Evolutionary conservation across 2,888 invertebrate genomes (phyloP), one percentile per base, ranked within the genome.

Genomic region (Ormyrus rosae): DNA sequence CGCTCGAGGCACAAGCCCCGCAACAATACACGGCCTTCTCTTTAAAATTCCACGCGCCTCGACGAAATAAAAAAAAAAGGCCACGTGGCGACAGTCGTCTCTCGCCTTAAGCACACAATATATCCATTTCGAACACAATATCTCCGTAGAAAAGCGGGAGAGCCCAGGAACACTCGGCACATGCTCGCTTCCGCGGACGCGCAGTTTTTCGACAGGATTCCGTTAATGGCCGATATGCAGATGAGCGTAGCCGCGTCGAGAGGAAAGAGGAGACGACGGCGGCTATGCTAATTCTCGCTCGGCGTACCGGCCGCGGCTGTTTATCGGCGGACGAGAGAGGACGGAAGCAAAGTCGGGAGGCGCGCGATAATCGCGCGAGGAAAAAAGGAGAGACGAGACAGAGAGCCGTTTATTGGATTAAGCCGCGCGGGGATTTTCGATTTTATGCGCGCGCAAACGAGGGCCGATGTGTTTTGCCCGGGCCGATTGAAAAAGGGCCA

Each of bases 401-500:
- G 19, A 65, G 53, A 69, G 60, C 13, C 74, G 81, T 75, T 81
- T 78, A 78, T 78, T 78, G 81, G 81, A 78, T 81, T 75, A 81
- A 78, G 74, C 73, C 34, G 34, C 34, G 34, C 34, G 34, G 34
- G 69, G 81, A 77, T 81, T 81, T 34, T 81, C 81, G 69, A 81
- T 81, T 81, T 81, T 53, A 81, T 73, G 81, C 76, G 72, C 13
- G 74, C 61, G 81, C 81, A 81, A 81, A 81, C 75, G 81, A 78
- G 13, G 13, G 81, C 78, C 34, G 34, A 34, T 77, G 73, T 77
- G 73, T 77, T 78, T 77, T 78, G 73, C 65, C 65, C 70, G 70
- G 65, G 19, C 48, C 72, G 73, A 82, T 81, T 76, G 81, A 79
- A 79, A 82, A 82, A 79, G 81, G 34, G 9, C 79, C 81, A 82